Evolutionary conservation across 2,113 vertebrate species (phyloP).

Genomic region (Albula glossodonta): DNA sequence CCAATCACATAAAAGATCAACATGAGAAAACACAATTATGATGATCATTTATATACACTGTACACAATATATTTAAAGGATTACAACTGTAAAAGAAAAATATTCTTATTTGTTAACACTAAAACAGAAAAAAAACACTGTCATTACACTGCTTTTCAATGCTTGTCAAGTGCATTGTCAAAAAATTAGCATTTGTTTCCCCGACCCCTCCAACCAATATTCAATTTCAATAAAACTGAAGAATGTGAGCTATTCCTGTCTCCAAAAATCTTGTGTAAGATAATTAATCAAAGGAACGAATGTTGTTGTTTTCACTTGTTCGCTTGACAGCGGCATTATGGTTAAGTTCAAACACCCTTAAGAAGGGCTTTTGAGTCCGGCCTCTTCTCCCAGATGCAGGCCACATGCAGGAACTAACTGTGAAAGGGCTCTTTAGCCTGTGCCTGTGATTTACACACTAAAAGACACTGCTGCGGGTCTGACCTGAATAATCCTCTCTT

Average conservation of each 20-base stretch:
- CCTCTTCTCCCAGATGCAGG: slow-evolving; percentile 15
- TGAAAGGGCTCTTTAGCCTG: slow-evolving; percentile 31
- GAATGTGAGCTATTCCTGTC: neutral
- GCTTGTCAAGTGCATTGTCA: neutral
- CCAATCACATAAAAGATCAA: no score
- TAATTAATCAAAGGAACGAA: neutral
- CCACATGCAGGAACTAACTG: slow-evolving; percentile 28
- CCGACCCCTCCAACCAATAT: neutral
- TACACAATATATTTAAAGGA: neutral
- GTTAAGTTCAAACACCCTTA: slow-evolving; percentile 1
- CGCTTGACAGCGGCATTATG: neutral
- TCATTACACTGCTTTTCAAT: neutral
- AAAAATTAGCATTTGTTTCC: neutral
- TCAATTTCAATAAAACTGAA: neutral
- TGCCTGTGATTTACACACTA: slow-evolving; percentile 23
- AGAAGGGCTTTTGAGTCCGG: neutral
- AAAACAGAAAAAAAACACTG: neutral
- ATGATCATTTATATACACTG: no score
- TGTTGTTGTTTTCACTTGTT: neutral
- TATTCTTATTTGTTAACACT: neutral
- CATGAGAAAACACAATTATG: no score
- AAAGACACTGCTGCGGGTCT: slow-evolving; percentile 8
- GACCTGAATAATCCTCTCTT: slow-evolving; percentile 40
- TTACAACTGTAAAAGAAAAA: neutral
- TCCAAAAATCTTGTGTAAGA: neutral